Conservation (phyloP, 2,888 invertebrate genomes). For the Tenthredo distinguenda region DNA sequence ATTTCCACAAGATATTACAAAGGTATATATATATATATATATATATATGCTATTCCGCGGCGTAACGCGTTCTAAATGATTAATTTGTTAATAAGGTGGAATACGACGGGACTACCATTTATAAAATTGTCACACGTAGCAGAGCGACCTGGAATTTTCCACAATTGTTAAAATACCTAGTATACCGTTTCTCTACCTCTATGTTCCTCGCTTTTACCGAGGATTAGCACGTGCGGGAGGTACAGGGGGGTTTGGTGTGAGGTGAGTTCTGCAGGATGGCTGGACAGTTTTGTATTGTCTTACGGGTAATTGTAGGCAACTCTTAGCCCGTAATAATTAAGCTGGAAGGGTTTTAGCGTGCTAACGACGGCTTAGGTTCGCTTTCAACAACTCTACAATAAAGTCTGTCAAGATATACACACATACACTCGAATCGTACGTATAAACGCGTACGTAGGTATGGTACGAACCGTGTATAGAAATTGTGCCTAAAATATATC, state of each 20-base stretch:
- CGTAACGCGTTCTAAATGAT: not conserved
- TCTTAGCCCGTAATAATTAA: slow-evolving; percentile 50
- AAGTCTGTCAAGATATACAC: not conserved
- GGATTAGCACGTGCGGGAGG: slow-evolving; percentile 15
- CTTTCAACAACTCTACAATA: slow-evolving; percentile 30
- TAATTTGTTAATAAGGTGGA: slow-evolving; percentile 11
- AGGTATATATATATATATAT: no score
- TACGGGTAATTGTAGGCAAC: slow-evolving; percentile 43
- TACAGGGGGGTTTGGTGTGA: not conserved
- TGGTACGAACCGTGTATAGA: not conserved
- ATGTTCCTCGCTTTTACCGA: slow-evolving; percentile 33
- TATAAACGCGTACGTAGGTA: not conserved
- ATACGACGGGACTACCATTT: not conserved
- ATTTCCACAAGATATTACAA: not conserved
- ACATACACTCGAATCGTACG: not conserved
- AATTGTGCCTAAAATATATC: not conserved
- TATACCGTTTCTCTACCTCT: not conserved
- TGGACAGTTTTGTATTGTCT: slow-evolving; percentile 48
- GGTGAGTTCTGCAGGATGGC: slow-evolving; percentile 31
- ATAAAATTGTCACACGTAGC: not conserved
- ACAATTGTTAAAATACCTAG: slow-evolving; percentile 28
- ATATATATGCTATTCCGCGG: not conserved
- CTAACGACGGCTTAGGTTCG: slow-evolving; percentile 39
- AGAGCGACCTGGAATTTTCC: not conserved
- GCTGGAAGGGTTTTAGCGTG: slow-evolving; percentile 41